phyloP scores from a whole-genome alignment of 2,113 vertebrate genomes.

The Oxyruncus cristatus region DNA sequence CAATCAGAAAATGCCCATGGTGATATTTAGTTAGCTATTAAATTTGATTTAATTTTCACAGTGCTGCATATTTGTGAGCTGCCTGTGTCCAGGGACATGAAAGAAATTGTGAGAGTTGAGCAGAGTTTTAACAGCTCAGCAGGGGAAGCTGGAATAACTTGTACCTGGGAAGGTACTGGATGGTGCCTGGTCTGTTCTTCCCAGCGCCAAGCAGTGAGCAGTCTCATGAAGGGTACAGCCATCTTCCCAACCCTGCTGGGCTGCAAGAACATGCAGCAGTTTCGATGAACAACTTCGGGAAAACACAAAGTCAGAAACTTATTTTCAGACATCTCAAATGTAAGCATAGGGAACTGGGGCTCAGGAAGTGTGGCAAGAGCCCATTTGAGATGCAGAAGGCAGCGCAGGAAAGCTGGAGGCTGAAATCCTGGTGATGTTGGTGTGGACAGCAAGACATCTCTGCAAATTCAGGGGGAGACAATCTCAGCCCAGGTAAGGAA shows the following conservation, averaged over 20 bases:
- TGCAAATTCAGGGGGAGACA: background rate
- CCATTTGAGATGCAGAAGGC: background rate
- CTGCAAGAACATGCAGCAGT: background rate
- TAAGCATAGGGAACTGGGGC: rapidly evolving
- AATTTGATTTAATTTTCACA: conserved; percentile 38
- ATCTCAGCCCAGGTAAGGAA: background rate
- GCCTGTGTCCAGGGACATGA: background rate
- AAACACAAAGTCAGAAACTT: background rate
- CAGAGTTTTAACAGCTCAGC: background rate
- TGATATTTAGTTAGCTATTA: conserved; percentile 46
- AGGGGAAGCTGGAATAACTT: background rate
- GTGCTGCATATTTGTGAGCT: background rate
- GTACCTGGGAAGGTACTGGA: background rate
- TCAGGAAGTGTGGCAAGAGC: background rate
- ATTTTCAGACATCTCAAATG: background rate
- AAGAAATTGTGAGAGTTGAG: background rate
- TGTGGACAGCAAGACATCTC: background rate
- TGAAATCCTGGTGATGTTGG: background rate
- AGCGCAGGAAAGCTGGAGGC: background rate
- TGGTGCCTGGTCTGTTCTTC: background rate
- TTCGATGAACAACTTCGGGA: background rate
- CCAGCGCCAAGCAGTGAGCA: background rate
- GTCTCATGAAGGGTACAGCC: background rate
- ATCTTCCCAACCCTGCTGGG: background rate
- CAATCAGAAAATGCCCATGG: conserved; percentile 21